Evolutionary conservation across 2,888 invertebrate genomes (phyloP), one percentile per base, ranked within the genome.

Genomic region (Fabriciana adippe): DNA sequence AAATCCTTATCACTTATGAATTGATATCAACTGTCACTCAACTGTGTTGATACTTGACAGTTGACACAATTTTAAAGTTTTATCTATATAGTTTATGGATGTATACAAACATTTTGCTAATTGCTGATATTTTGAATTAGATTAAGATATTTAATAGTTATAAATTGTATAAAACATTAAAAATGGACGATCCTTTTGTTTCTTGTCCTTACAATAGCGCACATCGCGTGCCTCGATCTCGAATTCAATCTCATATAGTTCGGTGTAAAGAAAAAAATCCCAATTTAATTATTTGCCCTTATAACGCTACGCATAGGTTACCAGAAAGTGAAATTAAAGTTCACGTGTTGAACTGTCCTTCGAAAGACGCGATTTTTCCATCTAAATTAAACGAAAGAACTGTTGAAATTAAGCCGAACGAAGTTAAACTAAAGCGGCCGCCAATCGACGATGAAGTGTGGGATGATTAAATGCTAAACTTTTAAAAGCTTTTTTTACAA

Each of bases 201-300:
- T 75, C 81, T 0, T 95, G 95, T 71, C 95, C 95, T 0, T 95
- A 94, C 78, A 83, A 94, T 65, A 60, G 78, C 0, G 50, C 79
- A 0, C 95, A 95, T 74, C 81, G 84, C 0, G 92, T 95, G 21
- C 80, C 89, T 0, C 85, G 87, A 0, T 89, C 88, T 4, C 89
- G 94, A 0, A 78, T 94, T 6, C 94, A 94, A 66, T 82, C 79
- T 0, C 95, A 95, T 75, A 74, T 95, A 0, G 76, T 93, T 0
- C 94, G 94, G 77, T 95, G 95, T 71, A 83, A 93, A 18, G 78
- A 85, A 15, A 85, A 83, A 1, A 82, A 93, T 71, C 92, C 93
- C 0, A 75, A 85, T 2, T 75, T 86, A 0, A 76, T 80, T 3
- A 87, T 89, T 3, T 95, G 95, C 64, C 94, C 94, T 0, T 94